These are phyloP conservation scores for Pongo pygmaeus DNA, from an alignment of 2,113 vertebrate genomes.

Conservation along the genomic window DNA sequence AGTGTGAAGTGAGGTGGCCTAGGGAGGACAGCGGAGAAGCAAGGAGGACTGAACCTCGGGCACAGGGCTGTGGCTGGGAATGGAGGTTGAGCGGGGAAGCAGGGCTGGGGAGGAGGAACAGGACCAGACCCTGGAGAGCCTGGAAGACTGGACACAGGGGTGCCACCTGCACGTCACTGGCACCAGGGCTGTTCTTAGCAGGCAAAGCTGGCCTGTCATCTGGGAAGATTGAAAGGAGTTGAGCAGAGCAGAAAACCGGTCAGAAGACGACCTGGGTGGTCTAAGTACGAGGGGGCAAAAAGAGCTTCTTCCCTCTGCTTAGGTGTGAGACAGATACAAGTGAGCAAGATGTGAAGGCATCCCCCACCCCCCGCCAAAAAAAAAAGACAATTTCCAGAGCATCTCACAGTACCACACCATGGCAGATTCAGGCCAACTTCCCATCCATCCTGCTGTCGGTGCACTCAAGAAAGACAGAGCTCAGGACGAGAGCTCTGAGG, in stretches of 20 bases:
- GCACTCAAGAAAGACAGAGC: neutral
- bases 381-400: neutral
- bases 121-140: neutral
- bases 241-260: neutral
- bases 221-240: neutral
- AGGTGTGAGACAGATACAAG: neutral
- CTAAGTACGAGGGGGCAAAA: neutral
- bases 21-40: neutral
- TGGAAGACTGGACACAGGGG: neutral
- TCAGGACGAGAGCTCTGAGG: neutral
- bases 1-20: fast-evolving
- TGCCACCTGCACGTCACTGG: neutral
- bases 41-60: neutral
- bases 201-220: neutral
- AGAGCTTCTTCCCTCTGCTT: neutral
- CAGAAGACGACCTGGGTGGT: neutral
- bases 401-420: neutral
- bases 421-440: constrained; percentile 7
- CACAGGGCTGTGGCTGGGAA: neutral
- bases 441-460: neutral
- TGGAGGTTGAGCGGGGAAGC: too few species aligned
- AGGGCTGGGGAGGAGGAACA: neutral
- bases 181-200: neutral
- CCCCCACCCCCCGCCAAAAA: neutral
- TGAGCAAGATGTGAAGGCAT: neutral